Evolutionary conservation across 1,140 invertebrate species (phyloP).

Genomic region (Trichonephila clavata): DNA sequence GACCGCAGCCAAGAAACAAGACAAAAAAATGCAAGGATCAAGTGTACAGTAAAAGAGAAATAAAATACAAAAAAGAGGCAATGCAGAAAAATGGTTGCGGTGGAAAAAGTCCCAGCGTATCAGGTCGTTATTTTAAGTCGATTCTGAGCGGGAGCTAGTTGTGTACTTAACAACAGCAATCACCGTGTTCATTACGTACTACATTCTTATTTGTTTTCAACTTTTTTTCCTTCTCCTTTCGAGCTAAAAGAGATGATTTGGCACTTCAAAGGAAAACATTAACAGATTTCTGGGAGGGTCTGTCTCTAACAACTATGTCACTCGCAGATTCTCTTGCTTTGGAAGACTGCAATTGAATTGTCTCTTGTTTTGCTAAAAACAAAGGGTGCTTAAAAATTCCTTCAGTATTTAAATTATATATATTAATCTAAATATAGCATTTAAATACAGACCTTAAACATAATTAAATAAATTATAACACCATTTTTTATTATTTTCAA

Average conservation of each 20-base stretch:
- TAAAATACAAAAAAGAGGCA: not conserved
- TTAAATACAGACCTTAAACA: too few species aligned
- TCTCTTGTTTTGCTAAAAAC: not conserved
- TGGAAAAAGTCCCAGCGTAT: too few species aligned
- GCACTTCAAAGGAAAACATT: constrained; percentile 11
- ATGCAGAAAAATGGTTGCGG: not conserved
- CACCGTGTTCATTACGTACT: constrained; percentile 15
- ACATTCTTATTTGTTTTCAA: not conserved
- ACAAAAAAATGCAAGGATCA: not conserved
- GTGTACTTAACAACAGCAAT: constrained; percentile 9
- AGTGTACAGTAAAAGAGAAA: not conserved
- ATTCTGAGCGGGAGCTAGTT: not conserved
- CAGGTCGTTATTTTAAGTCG: constrained; percentile 11
- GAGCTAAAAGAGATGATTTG: not conserved
- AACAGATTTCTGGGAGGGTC: not conserved
- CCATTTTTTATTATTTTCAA: too few species aligned
- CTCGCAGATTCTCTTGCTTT: too few species aligned
- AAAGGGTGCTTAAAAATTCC: not conserved
- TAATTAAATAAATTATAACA: too few species aligned
- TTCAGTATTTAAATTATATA: not conserved
- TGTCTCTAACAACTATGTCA: too few species aligned
- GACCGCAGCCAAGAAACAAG: not conserved
- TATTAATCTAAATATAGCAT: too few species aligned
- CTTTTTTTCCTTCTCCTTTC: not conserved
- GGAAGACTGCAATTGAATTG: not conserved